Evolutionary conservation across 2,888 invertebrate species (phyloP), one percentile per base, ranked within the genome.

Genomic region (Micropterix aruncella): DNA sequence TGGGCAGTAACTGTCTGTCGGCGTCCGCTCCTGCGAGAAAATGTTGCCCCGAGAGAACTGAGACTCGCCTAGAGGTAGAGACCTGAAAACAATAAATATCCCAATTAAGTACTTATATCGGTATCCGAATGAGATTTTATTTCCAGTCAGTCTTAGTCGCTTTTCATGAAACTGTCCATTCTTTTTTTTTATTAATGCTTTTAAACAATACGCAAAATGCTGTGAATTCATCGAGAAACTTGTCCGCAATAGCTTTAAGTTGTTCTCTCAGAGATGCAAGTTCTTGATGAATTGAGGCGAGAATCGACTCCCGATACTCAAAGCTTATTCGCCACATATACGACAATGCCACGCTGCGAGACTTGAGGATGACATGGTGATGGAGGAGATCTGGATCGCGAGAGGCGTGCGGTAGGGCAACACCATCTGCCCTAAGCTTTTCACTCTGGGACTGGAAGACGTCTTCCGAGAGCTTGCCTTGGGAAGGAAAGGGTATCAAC

Each of bases 21-120:
- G 71, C 3, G 71, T 70, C 41, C 67, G 53, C 39, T 71, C 70
- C 48, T 69, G 65, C 16, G 15, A 46, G 1, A 45, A 38, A 40
- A 43, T 44, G 36, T 46, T 38, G 19, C 66, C 63, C n/a, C 66
- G 62, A n/a, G 63, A 48, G n/a, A 62, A 52, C 40, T 59, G 57
- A 37, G 55, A 55, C 37, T 71, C 71, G 51, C 69, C 70, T 0
- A 71, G 54, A 0, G 70, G 70, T 1, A 71, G 60, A 7, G 71
- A 68, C 53, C 70, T 71, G 57, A 1, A 55, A 55, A 5, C 14
- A 15, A n/a, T n/a, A n/a, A n/a, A n/a, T n/a, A n/a, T n/a, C n/a
- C n/a, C n/a, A n/a, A n/a, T n/a, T n/a, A n/a, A n/a, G n/a, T n/a
- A n/a, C n/a, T n/a, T n/a, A n/a, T n/a, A n/a, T n/a, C n/a, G n/a